Conservation (phyloP, 1,140 invertebrate genomes). For the Camponotus pennsylvanicus region DNA sequence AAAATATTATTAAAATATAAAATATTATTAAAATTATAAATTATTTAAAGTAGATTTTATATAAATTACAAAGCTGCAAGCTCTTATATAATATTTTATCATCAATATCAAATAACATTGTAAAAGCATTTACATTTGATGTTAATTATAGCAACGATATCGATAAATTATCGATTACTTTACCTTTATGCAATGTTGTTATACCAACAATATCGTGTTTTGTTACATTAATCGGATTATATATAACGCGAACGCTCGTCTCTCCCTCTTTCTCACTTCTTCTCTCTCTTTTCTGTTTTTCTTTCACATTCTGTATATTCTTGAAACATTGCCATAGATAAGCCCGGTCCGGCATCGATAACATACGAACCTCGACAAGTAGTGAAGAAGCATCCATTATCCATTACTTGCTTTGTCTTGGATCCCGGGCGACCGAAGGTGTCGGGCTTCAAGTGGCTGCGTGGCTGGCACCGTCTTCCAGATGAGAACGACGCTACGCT, state of each 20-base stretch:
- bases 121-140: not conserved
- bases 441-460: conserved; percentile 92
- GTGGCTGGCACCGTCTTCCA: conserved; percentile 90
- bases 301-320: not conserved
- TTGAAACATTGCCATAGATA: conserved; percentile 85
- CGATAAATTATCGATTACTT: conserved; percentile 16
- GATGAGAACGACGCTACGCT: conserved; percentile 91
- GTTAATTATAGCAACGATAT: conserved; percentile 17
- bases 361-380: conserved; percentile 91
- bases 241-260: not conserved
- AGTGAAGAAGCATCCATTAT: conserved; percentile 92
- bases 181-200: conserved; percentile 21
- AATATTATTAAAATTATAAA: too few species aligned
- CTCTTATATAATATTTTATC: not conserved
- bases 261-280: not conserved
- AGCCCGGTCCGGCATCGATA: conserved; percentile 91
- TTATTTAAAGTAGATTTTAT: too few species aligned
- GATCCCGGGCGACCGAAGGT: conserved; percentile 93
- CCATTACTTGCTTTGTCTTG: conserved; percentile 93
- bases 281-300: not conserved
- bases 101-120: not conserved
- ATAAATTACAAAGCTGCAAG: too few species aligned
- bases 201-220: not conserved
- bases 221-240: conserved; percentile 45
- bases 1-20: too few species aligned